Evolutionary conservation across 92 coral and sea anemone species (phyloP).

Genomic region (Zoanthus gigantus): DNA sequence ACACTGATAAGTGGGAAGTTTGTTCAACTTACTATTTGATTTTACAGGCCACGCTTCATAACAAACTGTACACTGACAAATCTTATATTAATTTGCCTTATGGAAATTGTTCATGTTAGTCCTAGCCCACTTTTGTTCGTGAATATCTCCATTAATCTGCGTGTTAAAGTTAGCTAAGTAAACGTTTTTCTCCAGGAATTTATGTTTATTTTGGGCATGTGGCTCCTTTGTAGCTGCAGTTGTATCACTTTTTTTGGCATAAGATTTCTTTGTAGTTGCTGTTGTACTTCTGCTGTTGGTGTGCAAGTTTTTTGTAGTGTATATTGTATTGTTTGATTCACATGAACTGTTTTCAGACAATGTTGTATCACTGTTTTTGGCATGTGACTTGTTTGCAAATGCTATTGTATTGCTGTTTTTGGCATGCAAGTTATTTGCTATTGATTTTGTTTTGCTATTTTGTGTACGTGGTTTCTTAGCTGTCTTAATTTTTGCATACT

Average conservation of each 20-base stretch:
- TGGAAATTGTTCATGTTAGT: background rate
- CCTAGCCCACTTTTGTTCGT: background rate
- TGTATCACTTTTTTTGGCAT: constrained; percentile 1
- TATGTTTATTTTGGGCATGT: constrained; percentile 51
- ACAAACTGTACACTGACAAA: constrained; percentile 1
- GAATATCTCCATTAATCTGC: constrained; percentile 4
- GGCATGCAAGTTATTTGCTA: constrained; percentile 40
- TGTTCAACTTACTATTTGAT: constrained; percentile 3
- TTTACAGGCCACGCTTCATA: background rate
- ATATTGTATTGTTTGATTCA: constrained; percentile 8
- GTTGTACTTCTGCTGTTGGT: constrained; percentile 42
- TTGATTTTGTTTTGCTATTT: constrained; percentile 36
- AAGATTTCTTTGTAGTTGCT: constrained; percentile 34
- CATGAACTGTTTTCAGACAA: background rate
- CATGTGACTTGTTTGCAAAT: too few species aligned
- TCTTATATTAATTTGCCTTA: background rate
- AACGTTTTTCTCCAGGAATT: constrained; percentile 27
- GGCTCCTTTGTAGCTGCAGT: constrained; percentile 39
- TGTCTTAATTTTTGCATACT: constrained; percentile 34
- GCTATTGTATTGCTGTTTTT: too few species aligned
- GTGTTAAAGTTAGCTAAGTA: constrained; percentile 1
- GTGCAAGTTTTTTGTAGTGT: constrained; percentile 29
- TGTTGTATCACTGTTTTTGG: too few species aligned
- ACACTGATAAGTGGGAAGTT: background rate
- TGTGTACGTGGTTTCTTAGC: constrained; percentile 3